Evolutionary conservation across 2,113 vertebrate species (phyloP).

Genomic region (Crotalus viridis): DNA sequence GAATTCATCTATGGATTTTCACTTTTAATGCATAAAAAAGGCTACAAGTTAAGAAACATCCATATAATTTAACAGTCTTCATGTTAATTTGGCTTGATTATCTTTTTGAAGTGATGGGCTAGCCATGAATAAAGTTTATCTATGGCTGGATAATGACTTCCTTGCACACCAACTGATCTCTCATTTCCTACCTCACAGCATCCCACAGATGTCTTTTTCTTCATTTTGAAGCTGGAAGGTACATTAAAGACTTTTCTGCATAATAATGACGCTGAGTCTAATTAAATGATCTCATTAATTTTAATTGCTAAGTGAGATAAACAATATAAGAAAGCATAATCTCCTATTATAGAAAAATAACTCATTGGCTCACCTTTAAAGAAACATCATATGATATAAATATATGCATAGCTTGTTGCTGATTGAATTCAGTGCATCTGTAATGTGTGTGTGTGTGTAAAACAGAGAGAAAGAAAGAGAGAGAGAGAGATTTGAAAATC

Average conservation of each 20-base stretch:
- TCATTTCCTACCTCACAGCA: background rate
- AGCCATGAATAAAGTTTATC: constrained; percentile 3
- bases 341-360: background rate
- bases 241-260: constrained; percentile 9
- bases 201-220: constrained; percentile 7
- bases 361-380: background rate
- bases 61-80: background rate
- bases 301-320: constrained; percentile 23
- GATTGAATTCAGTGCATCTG: background rate
- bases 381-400: background rate
- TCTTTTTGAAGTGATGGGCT: background rate
- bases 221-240: constrained; percentile 9
- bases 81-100: background rate
- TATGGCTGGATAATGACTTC: background rate
- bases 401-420: background rate
- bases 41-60: background rate
- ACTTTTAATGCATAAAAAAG: background rate
- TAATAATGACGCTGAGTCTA: constrained; percentile 1
- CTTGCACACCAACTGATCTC: background rate
- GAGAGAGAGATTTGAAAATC: background rate
- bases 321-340: constrained; percentile 3
- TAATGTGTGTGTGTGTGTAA: background rate
- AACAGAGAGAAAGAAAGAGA: background rate
- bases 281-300: constrained; percentile 28
- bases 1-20: background rate